Percentiles rank a stretch among this genome's conserved stretches.
phyloP scores from a whole-genome alignment of 2,113 vertebrate genomes.

The Rhombomys opimus region DNA sequence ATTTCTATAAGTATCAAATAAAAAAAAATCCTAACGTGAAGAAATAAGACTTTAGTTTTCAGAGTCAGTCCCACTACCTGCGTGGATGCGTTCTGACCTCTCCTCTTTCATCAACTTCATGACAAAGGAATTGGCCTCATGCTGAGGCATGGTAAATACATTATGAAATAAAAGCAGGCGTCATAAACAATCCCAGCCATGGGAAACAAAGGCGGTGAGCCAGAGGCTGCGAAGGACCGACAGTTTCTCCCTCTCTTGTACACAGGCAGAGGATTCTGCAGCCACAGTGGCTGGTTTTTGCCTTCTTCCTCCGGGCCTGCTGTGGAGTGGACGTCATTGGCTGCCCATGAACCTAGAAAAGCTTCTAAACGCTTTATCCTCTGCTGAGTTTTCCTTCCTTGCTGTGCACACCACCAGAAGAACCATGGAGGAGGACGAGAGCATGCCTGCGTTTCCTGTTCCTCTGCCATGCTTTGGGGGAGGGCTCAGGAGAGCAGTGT shows the following conservation, averaged over 20 bases:
- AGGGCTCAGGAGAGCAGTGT: not conserved
- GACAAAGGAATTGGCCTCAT: not conserved
- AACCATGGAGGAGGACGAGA: not conserved
- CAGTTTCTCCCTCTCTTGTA: conserved; percentile 8
- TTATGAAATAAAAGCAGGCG: conserved; percentile 56
- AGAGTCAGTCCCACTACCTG: not conserved
- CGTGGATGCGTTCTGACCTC: conserved; percentile 18
- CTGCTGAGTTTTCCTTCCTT: not conserved
- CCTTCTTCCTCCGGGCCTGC: not conserved
- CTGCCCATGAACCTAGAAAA: not conserved
- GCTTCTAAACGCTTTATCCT: not conserved
- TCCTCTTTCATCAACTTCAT: conserved; percentile 53
- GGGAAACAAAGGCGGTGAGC: not conserved
- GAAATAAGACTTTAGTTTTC: not conserved
- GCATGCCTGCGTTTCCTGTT: not conserved
- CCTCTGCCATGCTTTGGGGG: not conserved
- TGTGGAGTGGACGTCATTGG: not conserved
- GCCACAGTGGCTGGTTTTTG: not conserved
- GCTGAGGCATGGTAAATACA: conserved; percentile 60
- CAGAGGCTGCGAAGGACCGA: not conserved
- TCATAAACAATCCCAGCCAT: conserved; percentile 33
- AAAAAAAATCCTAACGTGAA: not conserved
- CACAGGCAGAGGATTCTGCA: conserved; percentile 34
- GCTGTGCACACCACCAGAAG: not conserved
- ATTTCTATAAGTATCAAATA: conserved; percentile 46